Evolutionary conservation across 30 jellyfish, hydroid and myxozoan genomes (phyloP), one percentile per base, ranked within the genome.

Genomic region (Phacellophora camtschatica): DNA sequence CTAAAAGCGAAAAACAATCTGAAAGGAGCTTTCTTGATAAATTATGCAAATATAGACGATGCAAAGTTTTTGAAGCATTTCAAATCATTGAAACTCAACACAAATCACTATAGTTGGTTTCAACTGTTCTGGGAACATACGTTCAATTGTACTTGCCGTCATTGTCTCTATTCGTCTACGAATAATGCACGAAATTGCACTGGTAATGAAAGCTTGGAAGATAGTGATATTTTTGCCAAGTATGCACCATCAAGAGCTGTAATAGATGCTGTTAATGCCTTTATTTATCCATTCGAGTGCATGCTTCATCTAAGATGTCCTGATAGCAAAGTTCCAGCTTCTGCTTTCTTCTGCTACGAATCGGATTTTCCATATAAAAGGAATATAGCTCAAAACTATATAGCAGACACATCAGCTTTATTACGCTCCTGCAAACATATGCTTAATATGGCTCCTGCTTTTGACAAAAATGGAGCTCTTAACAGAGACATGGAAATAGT

Each of bases 71-170:
- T 29, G 46, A 27, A 39, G 7, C 55, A 82, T 82, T 66, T 82
- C 76, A 67, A 49, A 18, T 18, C 51, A 0, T 56, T 82, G 58
- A 82, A 57, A 67, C 77, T 46, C 22, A 34, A 2, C 4, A 36
- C 35, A 6, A 42, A 51, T 13, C 68, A 56, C 45, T 82, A 62
- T 23, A 41, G 77, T 4, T 82, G 94, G 94, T 82, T 82, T 43
- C 64, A 45, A 34, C 73, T 49, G 53, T 82, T 82, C 34, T 82
- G 94, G 94, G 50, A 82, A n/a, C 32, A 82, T 13, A 56, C 64
- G 19, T 82, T 82, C 24, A 32, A 55, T 31, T 82, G 94, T 36
- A 22, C 59, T 5, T 4, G 6, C 10, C 15, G 25, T 24, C 2
- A 20, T 35, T 4, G 6, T 10, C 15, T 18, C 16, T 2, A 20